phyloP scores from a whole-genome alignment of 2,113 vertebrate species.

The Hymenochirus boettgeri region DNA sequence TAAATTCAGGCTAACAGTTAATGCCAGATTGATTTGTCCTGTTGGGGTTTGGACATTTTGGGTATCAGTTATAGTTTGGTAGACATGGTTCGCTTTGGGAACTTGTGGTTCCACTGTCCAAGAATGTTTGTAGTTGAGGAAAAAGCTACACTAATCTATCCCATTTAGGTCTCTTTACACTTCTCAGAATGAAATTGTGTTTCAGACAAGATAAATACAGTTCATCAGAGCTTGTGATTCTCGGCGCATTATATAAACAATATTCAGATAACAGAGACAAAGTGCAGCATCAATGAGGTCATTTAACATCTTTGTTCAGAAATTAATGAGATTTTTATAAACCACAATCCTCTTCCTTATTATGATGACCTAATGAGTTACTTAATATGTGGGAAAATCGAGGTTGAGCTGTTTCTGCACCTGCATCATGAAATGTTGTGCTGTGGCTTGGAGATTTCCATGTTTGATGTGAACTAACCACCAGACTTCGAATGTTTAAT shows the following conservation, averaged over 20 bases:
- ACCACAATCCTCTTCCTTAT: constrained; percentile 87
- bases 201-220: constrained; percentile 63
- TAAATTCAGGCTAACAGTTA: too few species aligned
- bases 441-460: constrained; percentile 70
- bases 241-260: constrained; percentile 81
- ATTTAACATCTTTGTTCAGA: constrained; percentile 81
- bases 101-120: constrained; percentile 8
- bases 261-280: constrained; percentile 90
- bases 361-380: constrained; percentile 96
- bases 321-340: constrained; percentile 97
- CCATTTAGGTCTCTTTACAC: constrained; percentile 78
- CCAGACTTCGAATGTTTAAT: constrained; percentile 92
- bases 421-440: constrained; percentile 75
- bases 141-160: constrained; percentile 16
- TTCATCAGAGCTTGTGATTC: constrained; percentile 77
- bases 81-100: constrained; percentile 13
- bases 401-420: constrained; percentile 73
- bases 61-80: constrained; percentile 21
- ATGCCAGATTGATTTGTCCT: too few species aligned
- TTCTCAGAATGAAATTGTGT: constrained; percentile 62
- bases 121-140: constrained; percentile 26
- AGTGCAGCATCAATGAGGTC: constrained; percentile 81
- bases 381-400: constrained; percentile 89
- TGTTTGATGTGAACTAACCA: constrained; percentile 82
- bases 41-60: too few species aligned